Percentiles rank a stretch among this genome's conserved stretches.
Evolutionary conservation across 1,140 invertebrate genomes (phyloP).

Genomic region (Harlomillsia oculata): DNA sequence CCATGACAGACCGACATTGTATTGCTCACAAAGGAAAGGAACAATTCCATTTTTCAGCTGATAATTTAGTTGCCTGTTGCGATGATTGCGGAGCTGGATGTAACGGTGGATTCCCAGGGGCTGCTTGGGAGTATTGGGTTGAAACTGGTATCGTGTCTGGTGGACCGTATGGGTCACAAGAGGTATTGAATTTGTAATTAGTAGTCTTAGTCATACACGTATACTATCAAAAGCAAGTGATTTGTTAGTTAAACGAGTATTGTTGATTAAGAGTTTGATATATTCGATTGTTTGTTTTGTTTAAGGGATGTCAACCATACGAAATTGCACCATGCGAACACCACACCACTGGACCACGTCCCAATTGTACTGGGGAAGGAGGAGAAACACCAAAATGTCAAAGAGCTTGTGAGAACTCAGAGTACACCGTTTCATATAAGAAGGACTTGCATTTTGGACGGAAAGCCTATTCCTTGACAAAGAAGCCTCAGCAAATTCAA

Average conservation of each 20-base stretch:
- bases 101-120: slow-evolving; percentile 63
- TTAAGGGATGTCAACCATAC: slow-evolving; percentile 72
- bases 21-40: slow-evolving; percentile 65
- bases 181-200: too few relatives aligned
- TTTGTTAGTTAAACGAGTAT: not conserved
- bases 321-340: slow-evolving; percentile 78
- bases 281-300: slow-evolving; percentile 1
- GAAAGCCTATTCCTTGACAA: slow-evolving; percentile 58
- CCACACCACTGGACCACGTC: slow-evolving; percentile 65
- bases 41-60: slow-evolving; percentile 69
- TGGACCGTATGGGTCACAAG: slow-evolving; percentile 61
- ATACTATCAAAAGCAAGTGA: too few relatives aligned
- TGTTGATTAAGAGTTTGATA: not conserved
- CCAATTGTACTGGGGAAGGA: slow-evolving; percentile 53
- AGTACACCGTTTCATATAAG: slow-evolving; percentile 59
- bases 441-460: slow-evolving; percentile 67
- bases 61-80: slow-evolving; percentile 80
- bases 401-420: slow-evolving; percentile 54
- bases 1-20: slow-evolving; percentile 76
- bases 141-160: slow-evolving; percentile 70
- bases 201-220: not conserved
- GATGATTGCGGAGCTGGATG: slow-evolving; percentile 46
- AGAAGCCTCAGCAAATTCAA: slow-evolving; percentile 61
- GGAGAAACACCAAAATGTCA: slow-evolving; percentile 68
- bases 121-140: slow-evolving; percentile 81